Evolutionary conservation across 2,113 vertebrate genomes (phyloP).

Genomic region (Caloenas nicobarica): DNA sequence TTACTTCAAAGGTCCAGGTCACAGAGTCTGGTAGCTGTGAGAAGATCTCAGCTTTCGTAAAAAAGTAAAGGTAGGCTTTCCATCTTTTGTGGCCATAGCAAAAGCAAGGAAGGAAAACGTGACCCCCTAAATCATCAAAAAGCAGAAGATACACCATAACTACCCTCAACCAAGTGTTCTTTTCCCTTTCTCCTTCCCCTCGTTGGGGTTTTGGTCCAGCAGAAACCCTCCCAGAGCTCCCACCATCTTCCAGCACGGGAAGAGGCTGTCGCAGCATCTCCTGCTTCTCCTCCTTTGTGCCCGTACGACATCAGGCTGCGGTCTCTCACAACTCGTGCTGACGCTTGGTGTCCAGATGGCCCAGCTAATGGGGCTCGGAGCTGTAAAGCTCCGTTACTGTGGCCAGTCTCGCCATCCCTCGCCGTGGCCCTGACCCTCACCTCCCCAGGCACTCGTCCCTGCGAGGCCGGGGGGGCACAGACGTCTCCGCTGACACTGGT

Average conservation of each 20-base stretch:
- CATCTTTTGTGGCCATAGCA: background rate
- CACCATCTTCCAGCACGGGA: background rate
- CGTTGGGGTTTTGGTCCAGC: background rate
- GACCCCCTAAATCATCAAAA: background rate
- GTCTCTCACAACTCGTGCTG: slow-evolving; percentile 5
- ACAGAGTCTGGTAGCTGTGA: background rate
- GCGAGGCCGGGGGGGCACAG: background rate
- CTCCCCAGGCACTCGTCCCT: background rate
- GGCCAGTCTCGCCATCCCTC: background rate
- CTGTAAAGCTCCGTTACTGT: slow-evolving; percentile 49
- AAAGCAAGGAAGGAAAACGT: background rate
- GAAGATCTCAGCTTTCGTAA: background rate
- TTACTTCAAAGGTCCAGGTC: background rate
- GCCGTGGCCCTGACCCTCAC: background rate
- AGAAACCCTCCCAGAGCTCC: background rate
- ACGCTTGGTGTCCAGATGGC: slow-evolving; percentile 55
- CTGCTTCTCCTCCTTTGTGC: background rate
- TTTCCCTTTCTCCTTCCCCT: background rate
- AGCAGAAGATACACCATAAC: background rate
- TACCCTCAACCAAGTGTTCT: background rate
- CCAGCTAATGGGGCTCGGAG: slow-evolving; percentile 18
- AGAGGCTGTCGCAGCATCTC: background rate
- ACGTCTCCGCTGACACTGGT: background rate
- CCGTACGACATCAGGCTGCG: background rate
- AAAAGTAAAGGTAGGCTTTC: background rate